Evolutionary conservation across 2,888 invertebrate genomes (phyloP).

Genomic region (Agrotis ipsilon): DNA sequence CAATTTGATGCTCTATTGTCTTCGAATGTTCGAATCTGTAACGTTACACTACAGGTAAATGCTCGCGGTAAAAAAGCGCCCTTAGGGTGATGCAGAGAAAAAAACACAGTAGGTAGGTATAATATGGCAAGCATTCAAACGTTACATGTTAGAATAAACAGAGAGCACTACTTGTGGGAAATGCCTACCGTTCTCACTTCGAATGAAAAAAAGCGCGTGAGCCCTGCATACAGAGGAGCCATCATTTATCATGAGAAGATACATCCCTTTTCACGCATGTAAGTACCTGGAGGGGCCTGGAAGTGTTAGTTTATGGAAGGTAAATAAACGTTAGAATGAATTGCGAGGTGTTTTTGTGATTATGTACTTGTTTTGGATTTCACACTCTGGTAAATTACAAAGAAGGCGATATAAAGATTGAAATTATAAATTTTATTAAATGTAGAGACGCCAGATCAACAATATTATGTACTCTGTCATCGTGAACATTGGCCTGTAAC

Average conservation of each 20-base stretch:
- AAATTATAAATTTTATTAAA: no score
- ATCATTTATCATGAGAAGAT: conserved; percentile 55
- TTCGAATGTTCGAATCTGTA: no score
- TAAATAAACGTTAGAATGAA: conserved; percentile 8
- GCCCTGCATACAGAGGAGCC: conserved; percentile 51
- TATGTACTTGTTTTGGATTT: not conserved
- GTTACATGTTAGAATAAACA: conserved; percentile 42
- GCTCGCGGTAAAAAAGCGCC: no score
- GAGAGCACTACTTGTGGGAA: conserved; percentile 46
- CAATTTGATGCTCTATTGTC: no score
- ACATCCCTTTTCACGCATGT: conserved; percentile 48
- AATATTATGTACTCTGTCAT: no score
- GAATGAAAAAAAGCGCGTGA: conserved; percentile 56
- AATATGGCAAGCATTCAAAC: conserved; percentile 30
- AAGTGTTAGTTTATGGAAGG: conserved; percentile 8
- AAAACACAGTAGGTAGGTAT: no score
- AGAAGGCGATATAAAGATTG: no score
- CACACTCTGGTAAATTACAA: no score
- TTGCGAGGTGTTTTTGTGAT: not conserved
- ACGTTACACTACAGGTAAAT: no score
- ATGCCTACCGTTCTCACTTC: conserved; percentile 47
- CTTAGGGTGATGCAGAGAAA: no score
- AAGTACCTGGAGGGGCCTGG: not conserved
- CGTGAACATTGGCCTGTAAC: no score
- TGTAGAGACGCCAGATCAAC: no score